phyloP scores from a whole-genome alignment of 2,113 vertebrate species.

The Blennius ocellaris region DNA sequence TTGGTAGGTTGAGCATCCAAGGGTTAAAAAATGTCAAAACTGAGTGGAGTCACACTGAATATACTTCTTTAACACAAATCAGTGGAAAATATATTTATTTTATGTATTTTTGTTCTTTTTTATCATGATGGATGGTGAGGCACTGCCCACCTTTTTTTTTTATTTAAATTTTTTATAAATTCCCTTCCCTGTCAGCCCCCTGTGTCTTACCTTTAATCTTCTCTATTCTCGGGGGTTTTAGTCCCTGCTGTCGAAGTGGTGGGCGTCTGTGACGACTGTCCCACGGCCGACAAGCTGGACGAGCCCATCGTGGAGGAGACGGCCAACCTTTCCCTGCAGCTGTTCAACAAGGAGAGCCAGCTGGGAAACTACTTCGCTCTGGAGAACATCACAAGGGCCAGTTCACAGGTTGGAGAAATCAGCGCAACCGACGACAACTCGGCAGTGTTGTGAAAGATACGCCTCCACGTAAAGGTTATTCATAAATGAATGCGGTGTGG shows the following conservation, averaged over 20 bases:
- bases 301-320: constrained; percentile 63
- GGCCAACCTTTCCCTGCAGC: constrained; percentile 61
- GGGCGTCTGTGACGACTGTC: constrained; percentile 58
- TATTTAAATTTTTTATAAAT: not conserved
- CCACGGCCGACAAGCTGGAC: constrained; percentile 47
- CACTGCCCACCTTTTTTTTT: too few species aligned
- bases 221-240: constrained; percentile 25
- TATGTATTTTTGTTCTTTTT: too few species aligned
- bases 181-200: not conserved
- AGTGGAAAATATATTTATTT: too few species aligned
- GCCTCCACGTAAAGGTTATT: too few species aligned
- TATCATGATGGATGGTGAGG: too few species aligned
- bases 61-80: too few species aligned
- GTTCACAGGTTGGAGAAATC: constrained; percentile 56
- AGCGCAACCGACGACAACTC: too few species aligned
- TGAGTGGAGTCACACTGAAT: too few species aligned
- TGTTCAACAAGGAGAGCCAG: constrained; percentile 67
- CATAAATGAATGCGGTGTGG: too few species aligned
- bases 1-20: too few species aligned
- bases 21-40: too few species aligned
- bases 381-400: constrained; percentile 68
- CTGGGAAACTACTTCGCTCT: constrained; percentile 62
- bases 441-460: too few species aligned
- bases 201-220: not conserved
- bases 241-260: constrained; percentile 53